Evolutionary conservation across 1,140 invertebrate genomes (phyloP).

Genomic region (Pomacea maculata): DNA sequence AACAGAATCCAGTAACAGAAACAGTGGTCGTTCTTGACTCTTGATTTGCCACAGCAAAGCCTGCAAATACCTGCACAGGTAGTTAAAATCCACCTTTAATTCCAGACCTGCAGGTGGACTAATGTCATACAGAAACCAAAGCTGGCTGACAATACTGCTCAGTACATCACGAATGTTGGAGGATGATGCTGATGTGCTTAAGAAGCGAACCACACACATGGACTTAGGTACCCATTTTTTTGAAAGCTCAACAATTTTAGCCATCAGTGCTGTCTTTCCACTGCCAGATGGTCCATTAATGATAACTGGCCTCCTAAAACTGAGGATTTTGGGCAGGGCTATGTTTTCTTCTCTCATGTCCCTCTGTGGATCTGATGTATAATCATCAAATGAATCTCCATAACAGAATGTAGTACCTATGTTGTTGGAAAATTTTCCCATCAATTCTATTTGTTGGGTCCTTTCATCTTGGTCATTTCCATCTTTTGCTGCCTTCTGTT

Average conservation of each 20-base stretch:
- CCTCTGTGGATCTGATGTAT: constrained; percentile 31
- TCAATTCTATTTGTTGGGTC: constrained; percentile 4
- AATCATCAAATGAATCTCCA: constrained; percentile 31
- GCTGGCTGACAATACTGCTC: constrained; percentile 36
- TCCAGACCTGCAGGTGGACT: constrained; percentile 28
- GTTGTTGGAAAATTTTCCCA: constrained; percentile 6
- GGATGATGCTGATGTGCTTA: constrained; percentile 43
- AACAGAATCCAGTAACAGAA: constrained; percentile 59
- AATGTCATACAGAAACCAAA: constrained; percentile 31
- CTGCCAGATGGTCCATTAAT: constrained; percentile 46
- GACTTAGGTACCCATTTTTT: constrained; percentile 38
- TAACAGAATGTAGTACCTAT: constrained; percentile 25
- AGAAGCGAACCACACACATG: constrained; percentile 43
- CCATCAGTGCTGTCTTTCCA: constrained; percentile 53
- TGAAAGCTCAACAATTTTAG: constrained; percentile 32
- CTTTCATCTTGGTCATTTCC: not conserved
- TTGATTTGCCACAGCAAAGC: constrained; percentile 37
- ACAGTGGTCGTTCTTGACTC: constrained; percentile 30
- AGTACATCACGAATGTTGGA: constrained; percentile 38
- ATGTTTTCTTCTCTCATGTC: constrained; percentile 31
- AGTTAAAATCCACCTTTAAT: constrained; percentile 35
- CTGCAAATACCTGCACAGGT: constrained; percentile 35
- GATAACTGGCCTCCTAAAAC: constrained; percentile 39
- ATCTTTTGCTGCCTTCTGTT: not conserved
- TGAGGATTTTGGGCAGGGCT: constrained; percentile 11